These are phyloP conservation scores for Chloroclysta siterata DNA, from an alignment of 2,888 invertebrate genomes.

Conservation along the genomic window DNA sequence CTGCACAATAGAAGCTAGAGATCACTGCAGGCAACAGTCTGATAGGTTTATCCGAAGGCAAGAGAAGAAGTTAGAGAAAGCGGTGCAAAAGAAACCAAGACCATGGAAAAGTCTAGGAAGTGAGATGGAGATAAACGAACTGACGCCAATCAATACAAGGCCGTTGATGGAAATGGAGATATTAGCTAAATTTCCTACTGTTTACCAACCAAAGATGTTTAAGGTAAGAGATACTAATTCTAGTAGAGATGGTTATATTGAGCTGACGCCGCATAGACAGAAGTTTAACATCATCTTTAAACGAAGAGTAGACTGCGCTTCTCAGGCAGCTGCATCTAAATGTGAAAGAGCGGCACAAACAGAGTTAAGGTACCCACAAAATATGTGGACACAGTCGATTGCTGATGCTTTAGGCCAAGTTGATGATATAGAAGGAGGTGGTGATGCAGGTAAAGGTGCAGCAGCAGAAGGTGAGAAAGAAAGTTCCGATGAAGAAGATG, in stretches of 20 bases:
- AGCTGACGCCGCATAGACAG: slow-evolving; percentile 85
- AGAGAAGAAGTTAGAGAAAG: slow-evolving; percentile 83
- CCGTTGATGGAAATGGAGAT: slow-evolving; percentile 88
- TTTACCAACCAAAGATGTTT: slow-evolving; percentile 75
- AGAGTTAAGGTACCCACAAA: slow-evolving; percentile 87
- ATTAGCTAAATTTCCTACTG: slow-evolving; percentile 86
- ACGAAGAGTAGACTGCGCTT: slow-evolving; percentile 82
- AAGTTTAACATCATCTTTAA: slow-evolving; percentile 84
- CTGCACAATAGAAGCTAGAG: slow-evolving; percentile 82
- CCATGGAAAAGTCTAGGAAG: slow-evolving; percentile 88
- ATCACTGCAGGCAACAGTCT: slow-evolving; percentile 80
- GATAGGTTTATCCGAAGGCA: slow-evolving; percentile 83
- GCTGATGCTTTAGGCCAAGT: slow-evolving; percentile 65
- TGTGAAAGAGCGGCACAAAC: slow-evolving; percentile 87
- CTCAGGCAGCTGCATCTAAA: slow-evolving; percentile 84
- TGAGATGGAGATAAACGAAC: slow-evolving; percentile 85
- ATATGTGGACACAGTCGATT: slow-evolving; percentile 88
- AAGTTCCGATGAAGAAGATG: slow-evolving; percentile 58
- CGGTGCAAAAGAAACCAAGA: slow-evolving; percentile 83
- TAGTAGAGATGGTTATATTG: slow-evolving; percentile 88
- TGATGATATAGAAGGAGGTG: slow-evolving; percentile 59
- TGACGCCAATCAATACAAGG: slow-evolving; percentile 79
- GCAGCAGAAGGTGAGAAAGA: slow-evolving; percentile 38
- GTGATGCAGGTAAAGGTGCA: slow-evolving; percentile 56
- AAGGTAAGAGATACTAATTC: slow-evolving; percentile 82